Conservation (phyloP, 2,797 vertebrate species). For the Huso huso region DNA sequence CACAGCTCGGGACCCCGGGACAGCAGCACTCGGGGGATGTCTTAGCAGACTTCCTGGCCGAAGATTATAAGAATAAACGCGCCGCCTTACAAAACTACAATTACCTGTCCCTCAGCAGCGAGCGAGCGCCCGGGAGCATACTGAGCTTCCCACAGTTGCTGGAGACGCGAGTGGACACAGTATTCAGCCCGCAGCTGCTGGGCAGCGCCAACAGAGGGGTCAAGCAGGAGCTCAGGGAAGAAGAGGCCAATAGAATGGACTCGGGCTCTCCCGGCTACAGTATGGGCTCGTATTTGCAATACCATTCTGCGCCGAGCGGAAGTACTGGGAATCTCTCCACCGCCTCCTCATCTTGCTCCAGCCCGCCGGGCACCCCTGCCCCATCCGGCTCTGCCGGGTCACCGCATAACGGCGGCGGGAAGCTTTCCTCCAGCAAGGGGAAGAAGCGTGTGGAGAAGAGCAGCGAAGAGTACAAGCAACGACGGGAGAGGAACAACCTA, state of each 20-base stretch:
- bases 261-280: constrained; percentile 70
- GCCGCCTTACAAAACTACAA: constrained; percentile 60
- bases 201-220: constrained; percentile 57
- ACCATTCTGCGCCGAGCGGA: constrained; percentile 83
- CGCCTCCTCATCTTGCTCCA: constrained; percentile 80
- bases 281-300: constrained; percentile 82
- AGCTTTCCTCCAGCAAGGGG: constrained; percentile 65
- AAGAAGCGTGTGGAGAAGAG: constrained; percentile 95
- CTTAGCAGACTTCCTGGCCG: constrained; percentile 77
- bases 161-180: constrained; percentile 85
- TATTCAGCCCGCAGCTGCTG: constrained; percentile 71
- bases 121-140: constrained; percentile 43
- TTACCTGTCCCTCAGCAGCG: constrained; percentile 68
- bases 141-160: constrained; percentile 76
- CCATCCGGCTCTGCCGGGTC: constrained; percentile 61
- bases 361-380: constrained; percentile 84
- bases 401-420: constrained; percentile 48
- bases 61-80: constrained; percentile 79
- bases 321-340: constrained; percentile 90
- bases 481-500: constrained; percentile 95
- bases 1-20: constrained; percentile 44
- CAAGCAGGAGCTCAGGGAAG: constrained; percentile 60
- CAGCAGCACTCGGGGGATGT: constrained; percentile 67
- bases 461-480: constrained; percentile 87
- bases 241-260: constrained; percentile 73